Evolutionary conservation across 1,140 invertebrate species (phyloP).

Genomic region (Eriosoma lanigerum): DNA sequence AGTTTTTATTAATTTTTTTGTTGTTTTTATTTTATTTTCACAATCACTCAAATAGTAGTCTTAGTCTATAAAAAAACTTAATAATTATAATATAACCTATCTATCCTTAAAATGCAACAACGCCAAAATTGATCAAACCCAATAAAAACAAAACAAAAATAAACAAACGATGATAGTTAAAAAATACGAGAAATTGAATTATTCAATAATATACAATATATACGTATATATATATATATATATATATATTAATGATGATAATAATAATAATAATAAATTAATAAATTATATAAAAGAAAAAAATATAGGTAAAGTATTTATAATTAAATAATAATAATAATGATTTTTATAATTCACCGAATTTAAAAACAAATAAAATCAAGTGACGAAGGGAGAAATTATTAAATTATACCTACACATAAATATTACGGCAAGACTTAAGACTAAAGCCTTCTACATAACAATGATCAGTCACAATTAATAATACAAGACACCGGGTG

Average conservation of each 20-base stretch:
- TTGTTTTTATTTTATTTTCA: conserved; percentile 32
- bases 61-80: conserved; percentile 42
- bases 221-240: too few relatives aligned
- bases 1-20: conserved; percentile 24
- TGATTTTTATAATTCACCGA: neutral
- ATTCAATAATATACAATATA: conserved; percentile 14
- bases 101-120: conserved; percentile 42
- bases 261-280: neutral
- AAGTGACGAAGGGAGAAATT: conserved; percentile 2
- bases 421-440: conserved; percentile 50
- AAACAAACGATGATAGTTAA: neutral
- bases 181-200: neutral
- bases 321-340: neutral
- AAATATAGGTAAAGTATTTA: neutral
- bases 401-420: conserved; percentile 27
- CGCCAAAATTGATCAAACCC: conserved; percentile 46
- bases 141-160: conserved; percentile 43
- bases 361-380: neutral
- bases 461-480: conserved; percentile 50
- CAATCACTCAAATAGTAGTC: conserved; percentile 40
- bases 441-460: conserved; percentile 40
- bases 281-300: neutral
- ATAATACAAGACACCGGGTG: conserved; percentile 49
- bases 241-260: neutral
- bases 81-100: conserved; percentile 47